Percentiles rank a stretch among this genome's conserved stretches.
phyloP scores from a whole-genome alignment of 2,888 invertebrate genomes.

The Harmothoe impar region DNA sequence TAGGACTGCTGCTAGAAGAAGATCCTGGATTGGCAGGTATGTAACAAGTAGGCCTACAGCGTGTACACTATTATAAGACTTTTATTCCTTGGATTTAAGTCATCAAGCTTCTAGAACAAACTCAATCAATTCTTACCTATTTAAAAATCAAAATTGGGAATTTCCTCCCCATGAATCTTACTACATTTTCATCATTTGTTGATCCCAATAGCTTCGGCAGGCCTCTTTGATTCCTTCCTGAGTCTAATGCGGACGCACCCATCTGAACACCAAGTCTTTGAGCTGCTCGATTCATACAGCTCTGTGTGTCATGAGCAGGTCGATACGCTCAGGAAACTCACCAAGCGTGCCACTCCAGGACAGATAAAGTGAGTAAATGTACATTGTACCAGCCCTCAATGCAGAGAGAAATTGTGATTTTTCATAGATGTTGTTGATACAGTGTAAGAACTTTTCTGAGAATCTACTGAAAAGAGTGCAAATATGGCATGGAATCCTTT shows the following conservation, averaged over 20 bases:
- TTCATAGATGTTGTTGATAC: conserved; percentile 22
- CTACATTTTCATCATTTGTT: neutral
- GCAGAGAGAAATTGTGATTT: neutral
- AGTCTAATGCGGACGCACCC: conserved; percentile 71
- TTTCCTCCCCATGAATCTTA: no score
- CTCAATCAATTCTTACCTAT: no score
- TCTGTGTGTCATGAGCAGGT: conserved; percentile 87
- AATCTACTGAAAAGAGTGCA: no score
- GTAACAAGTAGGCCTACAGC: no score
- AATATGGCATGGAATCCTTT: no score
- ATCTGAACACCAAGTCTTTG: conserved; percentile 85
- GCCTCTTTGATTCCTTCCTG: conserved; percentile 48
- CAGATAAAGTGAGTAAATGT: conserved; percentile 74
- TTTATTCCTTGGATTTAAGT: no score
- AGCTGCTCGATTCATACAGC: conserved; percentile 87
- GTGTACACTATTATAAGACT: no score
- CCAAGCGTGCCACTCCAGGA: conserved; percentile 75
- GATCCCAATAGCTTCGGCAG: neutral
- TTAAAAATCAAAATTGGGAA: no score
- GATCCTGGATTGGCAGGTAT: conserved; percentile 78
- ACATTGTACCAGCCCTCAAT: no score
- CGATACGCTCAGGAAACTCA: conserved; percentile 85
- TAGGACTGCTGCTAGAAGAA: conserved; percentile 77
- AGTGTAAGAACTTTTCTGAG: no score
- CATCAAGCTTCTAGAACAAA: no score